Conservation (phyloP, 1,140 invertebrate species). For the Drosophila tsacasi region DNA sequence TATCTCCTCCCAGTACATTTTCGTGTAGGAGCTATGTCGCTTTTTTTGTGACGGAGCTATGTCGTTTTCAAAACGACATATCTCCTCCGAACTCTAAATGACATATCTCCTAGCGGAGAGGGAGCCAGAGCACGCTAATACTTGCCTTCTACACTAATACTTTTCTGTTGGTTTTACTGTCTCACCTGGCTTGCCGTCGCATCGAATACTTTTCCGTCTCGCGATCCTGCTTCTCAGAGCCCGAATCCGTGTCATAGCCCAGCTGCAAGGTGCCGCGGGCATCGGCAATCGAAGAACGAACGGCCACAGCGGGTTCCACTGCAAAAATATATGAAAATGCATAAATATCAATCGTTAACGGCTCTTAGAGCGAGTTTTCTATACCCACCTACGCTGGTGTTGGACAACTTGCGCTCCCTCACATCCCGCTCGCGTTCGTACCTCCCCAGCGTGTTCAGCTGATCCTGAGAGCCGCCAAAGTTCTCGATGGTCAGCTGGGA, state of each 20-base stretch:
- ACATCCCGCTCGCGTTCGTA: conserved; percentile 79
- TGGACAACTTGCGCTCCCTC: conserved; percentile 87
- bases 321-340: conserved; percentile 5
- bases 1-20: too few species aligned
- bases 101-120: too few species aligned
- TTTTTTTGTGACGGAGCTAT: too few species aligned
- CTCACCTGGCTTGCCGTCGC: conserved; percentile 86
- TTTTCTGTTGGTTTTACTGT: too few species aligned
- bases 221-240: conserved; percentile 86
- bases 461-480: conserved; percentile 94
- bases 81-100: too few species aligned
- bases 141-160: too few species aligned
- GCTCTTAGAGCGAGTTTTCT: rapidly evolving
- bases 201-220: conserved; percentile 87
- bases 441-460: conserved; percentile 88
- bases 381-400: conserved; percentile 86
- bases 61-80: too few species aligned
- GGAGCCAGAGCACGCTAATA: too few species aligned
- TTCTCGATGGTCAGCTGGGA: conserved; percentile 96
- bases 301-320: conserved; percentile 87
- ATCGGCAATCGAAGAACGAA: conserved; percentile 91
- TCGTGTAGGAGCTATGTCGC: too few species aligned
- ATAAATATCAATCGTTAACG: background rate
- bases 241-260: conserved; percentile 88
- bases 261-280: conserved; percentile 90